Conservation (phyloP, 1,140 invertebrate species). For the Aphelinus atriplicis region DNA sequence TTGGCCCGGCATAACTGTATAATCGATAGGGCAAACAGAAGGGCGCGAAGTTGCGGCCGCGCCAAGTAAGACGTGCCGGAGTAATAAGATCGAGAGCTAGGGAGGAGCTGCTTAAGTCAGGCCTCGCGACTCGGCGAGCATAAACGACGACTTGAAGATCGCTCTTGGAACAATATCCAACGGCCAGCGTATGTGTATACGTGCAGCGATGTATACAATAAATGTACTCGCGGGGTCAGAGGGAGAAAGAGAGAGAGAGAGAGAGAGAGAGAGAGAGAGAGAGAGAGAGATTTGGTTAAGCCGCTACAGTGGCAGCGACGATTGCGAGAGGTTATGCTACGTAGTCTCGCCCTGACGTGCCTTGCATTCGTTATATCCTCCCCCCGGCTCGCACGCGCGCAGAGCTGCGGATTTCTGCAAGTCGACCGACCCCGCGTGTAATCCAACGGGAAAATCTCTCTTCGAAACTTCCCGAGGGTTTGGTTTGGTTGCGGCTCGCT, state of each 20-base stretch:
- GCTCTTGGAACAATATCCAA: too few relatives aligned
- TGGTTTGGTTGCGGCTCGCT: slow-evolving; percentile 8
- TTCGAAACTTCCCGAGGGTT: slow-evolving; percentile 17
- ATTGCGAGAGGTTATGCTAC: slow-evolving; percentile 9
- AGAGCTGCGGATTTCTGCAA: background rate
- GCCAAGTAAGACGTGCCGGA: background rate
- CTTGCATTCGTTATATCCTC: slow-evolving; percentile 11
- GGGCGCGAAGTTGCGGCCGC: slow-evolving; percentile 2
- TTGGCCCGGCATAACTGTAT: slow-evolving; percentile 6
- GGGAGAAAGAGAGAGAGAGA: background rate
- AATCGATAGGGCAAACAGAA: slow-evolving; percentile 25
- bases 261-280: background rate
- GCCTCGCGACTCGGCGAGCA: too few relatives aligned
- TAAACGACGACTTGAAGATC: too few relatives aligned
- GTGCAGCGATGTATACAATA: background rate
- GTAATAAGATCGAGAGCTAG: too few relatives aligned
- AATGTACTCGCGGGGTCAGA: background rate
- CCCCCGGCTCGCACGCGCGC: too few relatives aligned
- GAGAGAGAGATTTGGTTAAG: slow-evolving; percentile 10
- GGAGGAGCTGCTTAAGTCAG: too few relatives aligned
- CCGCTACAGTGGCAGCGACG: slow-evolving; percentile 6
- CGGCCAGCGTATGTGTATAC: background rate
- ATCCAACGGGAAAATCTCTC: slow-evolving; percentile 19
- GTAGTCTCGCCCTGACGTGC: background rate
- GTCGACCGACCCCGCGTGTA: background rate